Conservation (phyloP, 2,888 invertebrate genomes). For the Protophormia terraenovae region DNA sequence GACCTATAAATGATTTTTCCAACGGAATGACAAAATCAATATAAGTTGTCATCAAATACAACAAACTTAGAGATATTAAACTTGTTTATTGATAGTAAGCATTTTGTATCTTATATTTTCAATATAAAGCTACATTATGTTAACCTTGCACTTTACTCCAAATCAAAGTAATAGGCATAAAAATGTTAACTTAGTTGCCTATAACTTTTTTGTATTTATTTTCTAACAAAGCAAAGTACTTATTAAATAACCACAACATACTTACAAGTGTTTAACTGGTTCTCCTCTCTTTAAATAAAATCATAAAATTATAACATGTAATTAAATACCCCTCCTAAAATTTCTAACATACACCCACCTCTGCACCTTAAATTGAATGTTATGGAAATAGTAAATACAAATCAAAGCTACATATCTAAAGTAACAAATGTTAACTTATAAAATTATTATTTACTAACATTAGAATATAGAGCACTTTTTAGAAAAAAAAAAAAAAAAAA, state of each 20-base stretch:
- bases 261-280: background rate
- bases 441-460: background rate
- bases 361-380: background rate
- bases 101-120: too few species aligned
- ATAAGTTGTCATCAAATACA: too few species aligned
- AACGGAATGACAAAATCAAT: too few species aligned
- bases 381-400: background rate
- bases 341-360: background rate
- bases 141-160: too few species aligned
- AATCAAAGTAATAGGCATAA: too few species aligned
- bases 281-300: background rate
- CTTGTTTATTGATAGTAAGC: too few species aligned
- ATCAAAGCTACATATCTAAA: background rate
- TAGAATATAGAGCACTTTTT: background rate
- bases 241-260: background rate
- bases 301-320: background rate
- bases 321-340: conserved; percentile 12
- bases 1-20: too few species aligned
- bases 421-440: background rate
- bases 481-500: background rate
- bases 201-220: too few species aligned
- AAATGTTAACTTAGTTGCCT: too few species aligned
- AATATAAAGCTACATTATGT: too few species aligned
- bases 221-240: too few species aligned
- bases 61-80: too few species aligned